phyloP scores from a whole-genome alignment of 2,797 vertebrate genomes.

The Rhyacichthys aspro region DNA sequence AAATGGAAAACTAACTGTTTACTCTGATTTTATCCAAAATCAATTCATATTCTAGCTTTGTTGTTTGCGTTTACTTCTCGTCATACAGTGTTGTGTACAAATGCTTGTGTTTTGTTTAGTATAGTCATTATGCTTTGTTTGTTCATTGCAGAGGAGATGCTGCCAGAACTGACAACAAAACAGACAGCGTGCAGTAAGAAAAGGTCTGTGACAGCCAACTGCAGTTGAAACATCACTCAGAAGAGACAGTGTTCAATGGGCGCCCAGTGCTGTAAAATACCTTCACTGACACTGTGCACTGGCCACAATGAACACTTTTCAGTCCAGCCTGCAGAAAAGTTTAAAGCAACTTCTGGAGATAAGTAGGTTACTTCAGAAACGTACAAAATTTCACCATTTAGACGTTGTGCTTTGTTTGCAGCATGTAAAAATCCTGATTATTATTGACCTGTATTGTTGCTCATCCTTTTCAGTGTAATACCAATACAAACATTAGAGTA shows the following conservation, averaged over 20 bases:
- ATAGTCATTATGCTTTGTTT: not conserved
- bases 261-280: not conserved
- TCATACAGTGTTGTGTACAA: not conserved
- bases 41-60: constrained; percentile 6
- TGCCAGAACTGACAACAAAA: constrained; percentile 1
- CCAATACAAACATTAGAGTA: too few species aligned
- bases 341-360: too few species aligned
- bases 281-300: not conserved
- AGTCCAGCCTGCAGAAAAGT: not conserved
- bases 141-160: not conserved
- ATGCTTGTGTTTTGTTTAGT: not conserved
- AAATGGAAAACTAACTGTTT: constrained; percentile 21
- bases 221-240: not conserved
- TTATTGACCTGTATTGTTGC: too few species aligned
- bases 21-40: constrained; percentile 33
- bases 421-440: too few species aligned
- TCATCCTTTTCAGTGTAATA: too few species aligned
- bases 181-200: not conserved
- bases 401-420: too few species aligned
- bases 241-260: not conserved
- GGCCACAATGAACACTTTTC: not conserved
- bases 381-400: too few species aligned
- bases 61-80: constrained; percentile 5
- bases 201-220: not conserved
- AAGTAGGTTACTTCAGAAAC: too few species aligned